Conservation (phyloP, 2,797 vertebrate species). For the Acanthurus lineatus region DNA sequence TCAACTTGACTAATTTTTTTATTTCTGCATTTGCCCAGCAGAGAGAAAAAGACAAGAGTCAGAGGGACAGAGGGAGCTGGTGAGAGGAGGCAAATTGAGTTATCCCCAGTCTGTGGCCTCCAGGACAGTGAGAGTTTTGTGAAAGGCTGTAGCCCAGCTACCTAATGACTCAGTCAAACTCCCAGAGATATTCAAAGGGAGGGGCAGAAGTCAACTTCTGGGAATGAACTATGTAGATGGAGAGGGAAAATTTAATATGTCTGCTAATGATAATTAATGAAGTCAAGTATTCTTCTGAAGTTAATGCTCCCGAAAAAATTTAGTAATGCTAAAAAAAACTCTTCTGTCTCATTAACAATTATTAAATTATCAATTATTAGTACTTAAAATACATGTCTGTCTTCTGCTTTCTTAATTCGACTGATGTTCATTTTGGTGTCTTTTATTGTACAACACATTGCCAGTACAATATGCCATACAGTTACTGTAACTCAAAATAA, state of each 20-base stretch:
- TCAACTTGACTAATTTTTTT: conserved; percentile 24
- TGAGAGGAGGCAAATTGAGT: conserved; percentile 73
- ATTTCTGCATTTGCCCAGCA: conserved; percentile 29
- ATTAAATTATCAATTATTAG: no score
- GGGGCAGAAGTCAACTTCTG: conserved; percentile 49
- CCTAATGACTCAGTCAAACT: conserved; percentile 77
- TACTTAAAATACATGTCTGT: background rate
- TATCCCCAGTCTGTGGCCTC: conserved; percentile 68
- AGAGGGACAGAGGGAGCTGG: conserved; percentile 34
- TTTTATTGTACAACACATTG: background rate
- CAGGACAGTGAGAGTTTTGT: conserved; percentile 74
- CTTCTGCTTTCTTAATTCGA: background rate
- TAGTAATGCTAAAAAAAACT: background rate
- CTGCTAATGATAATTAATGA: conserved; percentile 9
- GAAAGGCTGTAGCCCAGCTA: conserved; percentile 73
- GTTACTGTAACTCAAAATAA: background rate
- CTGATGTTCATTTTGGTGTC: background rate
- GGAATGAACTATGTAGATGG: conserved; percentile 54
- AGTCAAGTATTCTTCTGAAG: background rate
- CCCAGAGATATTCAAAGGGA: conserved; percentile 58
- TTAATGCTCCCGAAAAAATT: background rate
- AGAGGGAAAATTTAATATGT: conserved; percentile 29
- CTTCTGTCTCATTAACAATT: background rate
- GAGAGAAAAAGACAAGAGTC: conserved; percentile 36
- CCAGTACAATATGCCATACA: background rate